A percentile compares a stretch with the other conserved stretches of the same genome.
Conservation (phyloP, 2,113 vertebrate genomes). For the Limanda limanda region DNA sequence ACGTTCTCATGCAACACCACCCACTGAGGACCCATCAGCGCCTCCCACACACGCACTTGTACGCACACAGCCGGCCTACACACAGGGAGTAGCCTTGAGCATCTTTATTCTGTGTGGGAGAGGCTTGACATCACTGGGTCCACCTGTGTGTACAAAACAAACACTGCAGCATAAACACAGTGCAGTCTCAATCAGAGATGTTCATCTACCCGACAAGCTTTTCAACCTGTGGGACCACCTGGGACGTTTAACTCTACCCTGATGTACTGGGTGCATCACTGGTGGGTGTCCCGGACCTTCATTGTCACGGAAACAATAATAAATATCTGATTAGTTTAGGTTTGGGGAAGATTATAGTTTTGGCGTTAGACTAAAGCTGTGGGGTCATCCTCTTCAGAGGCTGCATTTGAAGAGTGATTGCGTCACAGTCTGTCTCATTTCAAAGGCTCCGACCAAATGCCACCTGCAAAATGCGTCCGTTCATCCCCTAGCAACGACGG, state of each 20-base stretch:
- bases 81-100: slow-evolving; percentile 56
- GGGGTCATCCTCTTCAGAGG: neutral
- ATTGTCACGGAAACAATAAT: neutral
- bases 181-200: neutral
- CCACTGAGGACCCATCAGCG: slow-evolving; percentile 65
- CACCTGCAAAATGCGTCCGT: no score
- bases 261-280: neutral
- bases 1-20: slow-evolving; percentile 70
- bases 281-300: neutral
- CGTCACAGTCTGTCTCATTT: no score
- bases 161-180: slow-evolving; percentile 20
- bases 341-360: neutral
- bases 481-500: no score
- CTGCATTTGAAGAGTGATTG: no score
- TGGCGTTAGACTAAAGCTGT: neutral
- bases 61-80: slow-evolving; percentile 53
- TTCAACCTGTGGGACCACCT: neutral
- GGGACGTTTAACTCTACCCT: no score
- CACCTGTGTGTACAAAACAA: slow-evolving; percentile 63
- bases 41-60: slow-evolving; percentile 42
- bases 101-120: slow-evolving; percentile 65
- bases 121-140: slow-evolving; percentile 65
- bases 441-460: no score
- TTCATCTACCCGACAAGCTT: neutral
- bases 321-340: neutral